Conservation (phyloP, 2,797 vertebrate species). For the Melanotaenia pygmaea region DNA sequence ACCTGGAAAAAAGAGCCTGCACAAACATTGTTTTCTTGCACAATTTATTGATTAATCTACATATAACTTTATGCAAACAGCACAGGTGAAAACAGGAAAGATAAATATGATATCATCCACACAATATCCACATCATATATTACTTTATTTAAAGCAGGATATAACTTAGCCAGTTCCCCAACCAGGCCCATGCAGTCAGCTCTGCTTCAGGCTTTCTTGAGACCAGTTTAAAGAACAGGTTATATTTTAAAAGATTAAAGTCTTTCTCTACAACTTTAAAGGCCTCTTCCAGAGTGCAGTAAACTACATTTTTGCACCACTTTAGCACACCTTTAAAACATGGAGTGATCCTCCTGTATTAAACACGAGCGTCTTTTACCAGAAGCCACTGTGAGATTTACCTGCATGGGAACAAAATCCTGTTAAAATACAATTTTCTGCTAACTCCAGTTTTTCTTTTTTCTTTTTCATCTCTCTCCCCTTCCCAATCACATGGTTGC, state of each 20-base stretch:
- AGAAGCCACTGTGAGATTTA: not conserved
- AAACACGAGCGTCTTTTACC: not conserved
- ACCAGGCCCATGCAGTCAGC: not conserved
- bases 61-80: not conserved
- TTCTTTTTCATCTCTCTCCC: constrained; percentile 8
- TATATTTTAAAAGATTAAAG: too few relatives aligned
- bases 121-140: not conserved
- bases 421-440: not conserved
- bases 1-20: not conserved
- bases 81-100: not conserved
- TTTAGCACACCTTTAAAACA: not conserved
- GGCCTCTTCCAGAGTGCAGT: not conserved
- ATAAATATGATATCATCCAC: not conserved
- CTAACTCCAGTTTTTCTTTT: not conserved
- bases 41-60: not conserved
- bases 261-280: too few relatives aligned
- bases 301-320: not conserved
- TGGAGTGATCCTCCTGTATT: not conserved
- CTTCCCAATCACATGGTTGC: constrained; percentile 29
- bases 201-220: not conserved
- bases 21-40: not conserved
- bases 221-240: too few relatives aligned
- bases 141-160: constrained; percentile 1
- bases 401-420: not conserved
- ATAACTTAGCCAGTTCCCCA: not conserved